phyloP scores from a whole-genome alignment of 2,113 vertebrate species.

The Chionodraco myersi region DNA sequence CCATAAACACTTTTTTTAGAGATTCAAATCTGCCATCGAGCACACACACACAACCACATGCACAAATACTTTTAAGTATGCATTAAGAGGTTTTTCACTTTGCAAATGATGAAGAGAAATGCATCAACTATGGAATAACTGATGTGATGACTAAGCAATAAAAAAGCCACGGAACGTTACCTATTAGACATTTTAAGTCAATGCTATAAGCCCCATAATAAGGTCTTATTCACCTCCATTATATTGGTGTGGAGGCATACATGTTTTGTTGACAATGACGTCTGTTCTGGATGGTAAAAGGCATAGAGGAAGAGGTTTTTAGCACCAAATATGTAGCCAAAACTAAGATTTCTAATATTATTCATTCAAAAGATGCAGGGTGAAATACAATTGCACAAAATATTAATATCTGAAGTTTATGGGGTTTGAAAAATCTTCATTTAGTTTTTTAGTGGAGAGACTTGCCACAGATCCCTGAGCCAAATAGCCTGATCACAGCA shows the following conservation, averaged over 20 bases:
- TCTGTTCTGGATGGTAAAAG: not conserved
- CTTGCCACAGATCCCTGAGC: not conserved
- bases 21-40: no score
- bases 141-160: not conserved
- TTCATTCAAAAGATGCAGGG: not conserved
- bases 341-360: not conserved
- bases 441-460: constrained; percentile 11
- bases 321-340: constrained; percentile 8
- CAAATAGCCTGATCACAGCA: constrained; percentile 43
- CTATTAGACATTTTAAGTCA: not conserved
- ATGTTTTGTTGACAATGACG: no score
- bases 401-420: not conserved
- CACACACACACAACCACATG: no score
- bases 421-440: not conserved
- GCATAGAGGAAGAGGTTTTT: not conserved
- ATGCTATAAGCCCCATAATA: not conserved
- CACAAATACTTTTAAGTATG: no score
- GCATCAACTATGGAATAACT: not conserved
- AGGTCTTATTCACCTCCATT: not conserved
- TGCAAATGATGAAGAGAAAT: not conserved
- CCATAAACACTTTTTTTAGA: no score
- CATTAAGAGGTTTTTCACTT: not conserved
- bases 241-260: not conserved
- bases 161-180: not conserved
- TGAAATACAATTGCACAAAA: not conserved